Percentiles rank a stretch among this genome's conserved stretches.
Evolutionary conservation across 2,888 invertebrate genomes (phyloP).

Genomic region (Antheraea yamamai): DNA sequence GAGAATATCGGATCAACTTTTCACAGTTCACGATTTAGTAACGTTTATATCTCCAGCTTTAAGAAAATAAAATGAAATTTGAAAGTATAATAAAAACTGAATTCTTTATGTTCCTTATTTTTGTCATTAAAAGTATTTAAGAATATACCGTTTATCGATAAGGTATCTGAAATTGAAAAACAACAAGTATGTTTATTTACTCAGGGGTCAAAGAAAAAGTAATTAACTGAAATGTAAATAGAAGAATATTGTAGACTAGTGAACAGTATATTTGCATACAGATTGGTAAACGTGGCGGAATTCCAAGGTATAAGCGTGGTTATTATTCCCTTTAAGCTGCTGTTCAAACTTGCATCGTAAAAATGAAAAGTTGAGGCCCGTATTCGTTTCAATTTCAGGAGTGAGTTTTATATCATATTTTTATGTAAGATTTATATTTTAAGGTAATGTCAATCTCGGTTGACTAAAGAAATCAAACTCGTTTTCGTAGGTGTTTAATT

Average conservation of each 20-base stretch:
- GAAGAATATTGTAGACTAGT: constrained; percentile 65
- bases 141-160: constrained; percentile 43
- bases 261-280: constrained; percentile 70
- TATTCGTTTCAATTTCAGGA: background rate
- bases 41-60: background rate
- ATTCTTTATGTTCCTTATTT: background rate
- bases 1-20: background rate
- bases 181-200: constrained; percentile 54
- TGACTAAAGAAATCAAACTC: background rate
- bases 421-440: background rate
- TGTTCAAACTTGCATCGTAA: constrained; percentile 56
- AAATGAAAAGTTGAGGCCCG: background rate
- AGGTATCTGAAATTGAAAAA: constrained; percentile 55
- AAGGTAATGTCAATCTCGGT: background rate
- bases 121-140: background rate
- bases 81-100: background rate
- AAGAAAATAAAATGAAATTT: background rate
- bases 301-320: constrained; percentile 48
- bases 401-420: background rate
- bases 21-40: background rate
- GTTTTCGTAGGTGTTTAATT: background rate
- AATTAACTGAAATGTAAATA: constrained; percentile 76
- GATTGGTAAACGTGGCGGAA: constrained; percentile 56
- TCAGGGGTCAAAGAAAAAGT: constrained; percentile 69
- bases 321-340: constrained; percentile 50